Percentiles rank a stretch among this genome's conserved stretches.
Evolutionary conservation across 92 coral and sea anemone genomes (phyloP).

Genomic region (Actinostola sp.): DNA sequence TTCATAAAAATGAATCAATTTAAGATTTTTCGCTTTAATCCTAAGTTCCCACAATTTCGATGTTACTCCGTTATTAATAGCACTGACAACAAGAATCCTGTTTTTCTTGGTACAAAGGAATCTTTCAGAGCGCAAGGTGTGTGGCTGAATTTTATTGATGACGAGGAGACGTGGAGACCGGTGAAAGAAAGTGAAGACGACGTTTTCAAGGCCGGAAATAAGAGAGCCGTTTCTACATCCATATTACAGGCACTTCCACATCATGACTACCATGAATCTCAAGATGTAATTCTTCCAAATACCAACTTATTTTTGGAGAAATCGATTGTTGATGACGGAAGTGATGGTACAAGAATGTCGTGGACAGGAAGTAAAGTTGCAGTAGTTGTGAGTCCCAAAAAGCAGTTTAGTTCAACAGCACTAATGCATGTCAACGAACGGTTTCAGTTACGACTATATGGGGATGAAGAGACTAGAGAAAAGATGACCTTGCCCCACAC

Average conservation of each 20-base stretch:
- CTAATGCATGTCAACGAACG: slow-evolving; percentile 55
- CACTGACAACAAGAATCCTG: slow-evolving; percentile 49
- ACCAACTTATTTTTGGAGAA: slow-evolving; percentile 37
- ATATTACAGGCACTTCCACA: slow-evolving; percentile 35
- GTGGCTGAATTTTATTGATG: slow-evolving; percentile 32
- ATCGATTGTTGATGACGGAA: slow-evolving; percentile 15
- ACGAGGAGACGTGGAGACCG: no score
- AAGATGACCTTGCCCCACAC: slow-evolving; percentile 45
- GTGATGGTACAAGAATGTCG: slow-evolving; percentile 31
- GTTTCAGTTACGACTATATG: slow-evolving; percentile 48
- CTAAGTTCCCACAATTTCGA: not conserved
- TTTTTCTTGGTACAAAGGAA: slow-evolving; percentile 43
- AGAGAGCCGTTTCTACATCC: no score
- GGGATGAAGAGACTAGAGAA: slow-evolving; percentile 39
- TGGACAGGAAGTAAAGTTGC: slow-evolving; percentile 46
- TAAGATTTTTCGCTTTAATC: slow-evolving; percentile 24
- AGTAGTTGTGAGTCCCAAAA: slow-evolving; percentile 41
- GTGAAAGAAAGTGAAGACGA: no score
- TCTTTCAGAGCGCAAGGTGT: slow-evolving; percentile 25
- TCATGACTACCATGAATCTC: slow-evolving; percentile 42
- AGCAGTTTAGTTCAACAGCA: slow-evolving; percentile 25
- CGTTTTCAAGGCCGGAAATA: no score
- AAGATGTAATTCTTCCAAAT: slow-evolving; percentile 48
- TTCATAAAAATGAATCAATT: slow-evolving; percentile 40
- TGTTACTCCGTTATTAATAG: slow-evolving; percentile 32